Percentiles rank a stretch among this genome's conserved stretches.
These are phyloP conservation scores for Therioaphis trifolii DNA, from an alignment of 2,888 invertebrate species.

Conservation along the genomic window DNA sequence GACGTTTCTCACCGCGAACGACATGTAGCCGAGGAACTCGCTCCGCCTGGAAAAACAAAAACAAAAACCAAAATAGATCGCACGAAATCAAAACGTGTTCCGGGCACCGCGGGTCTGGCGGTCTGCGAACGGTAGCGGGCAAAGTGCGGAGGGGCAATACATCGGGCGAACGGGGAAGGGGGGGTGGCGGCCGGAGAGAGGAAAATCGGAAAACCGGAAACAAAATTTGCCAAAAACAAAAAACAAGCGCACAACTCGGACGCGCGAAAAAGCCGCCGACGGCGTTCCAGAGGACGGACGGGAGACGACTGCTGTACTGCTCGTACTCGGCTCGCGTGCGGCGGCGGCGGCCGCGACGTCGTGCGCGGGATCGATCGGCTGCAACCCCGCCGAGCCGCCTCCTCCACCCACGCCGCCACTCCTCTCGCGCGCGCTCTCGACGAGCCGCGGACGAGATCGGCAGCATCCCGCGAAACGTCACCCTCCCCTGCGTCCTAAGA, in stretches of 20 bases:
- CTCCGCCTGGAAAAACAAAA: constrained; percentile 80
- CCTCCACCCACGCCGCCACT: neutral
- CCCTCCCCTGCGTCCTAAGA: neutral
- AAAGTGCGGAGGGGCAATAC: too few species aligned
- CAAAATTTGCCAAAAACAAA: too few species aligned
- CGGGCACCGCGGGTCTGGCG: too few species aligned
- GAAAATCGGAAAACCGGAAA: too few species aligned
- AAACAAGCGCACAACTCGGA: neutral
- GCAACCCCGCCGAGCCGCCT: constrained; percentile 20
- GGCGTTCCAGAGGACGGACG: constrained; percentile 27
- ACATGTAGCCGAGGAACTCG: constrained; percentile 94
- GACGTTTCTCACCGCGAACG: constrained; percentile 86
- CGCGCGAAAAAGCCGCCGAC: neutral
- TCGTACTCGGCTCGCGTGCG: constrained; percentile 18
- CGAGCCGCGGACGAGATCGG: neutral
- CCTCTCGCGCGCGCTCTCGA: neutral
- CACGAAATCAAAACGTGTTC: too few species aligned
- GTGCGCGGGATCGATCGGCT: constrained; percentile 55
- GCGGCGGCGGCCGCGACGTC: neutral
- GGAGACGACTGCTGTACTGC: constrained; percentile 34
- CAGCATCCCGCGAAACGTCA: constrained; percentile 53
- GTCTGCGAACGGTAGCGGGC: neutral
- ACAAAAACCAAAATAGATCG: constrained; percentile 68
- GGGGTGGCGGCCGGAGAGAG: too few species aligned
- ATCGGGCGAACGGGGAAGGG: too few species aligned